Conservation (phyloP, 2,113 vertebrate species). For the Aramus guarauna region DNA sequence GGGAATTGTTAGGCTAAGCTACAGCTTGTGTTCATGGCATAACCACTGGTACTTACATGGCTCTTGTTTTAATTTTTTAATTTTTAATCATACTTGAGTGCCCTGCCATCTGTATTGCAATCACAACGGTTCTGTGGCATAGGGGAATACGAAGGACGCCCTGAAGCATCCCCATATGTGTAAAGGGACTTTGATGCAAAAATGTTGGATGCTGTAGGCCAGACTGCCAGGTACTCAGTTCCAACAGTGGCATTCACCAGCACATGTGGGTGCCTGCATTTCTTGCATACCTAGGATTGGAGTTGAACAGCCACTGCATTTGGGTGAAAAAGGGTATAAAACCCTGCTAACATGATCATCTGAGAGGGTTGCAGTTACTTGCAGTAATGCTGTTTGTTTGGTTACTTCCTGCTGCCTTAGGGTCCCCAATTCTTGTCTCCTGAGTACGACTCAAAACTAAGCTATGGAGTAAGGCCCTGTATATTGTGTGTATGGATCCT, state of each 20-base stretch:
- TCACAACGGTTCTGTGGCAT: not conserved
- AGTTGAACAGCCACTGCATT: not conserved
- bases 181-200: not conserved
- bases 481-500: not conserved
- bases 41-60: not conserved
- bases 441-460: no score
- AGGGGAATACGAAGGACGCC: not conserved
- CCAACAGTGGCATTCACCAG: not conserved
- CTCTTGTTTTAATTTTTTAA: not conserved
- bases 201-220: not conserved
- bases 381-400: not conserved
- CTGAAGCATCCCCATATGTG: not conserved
- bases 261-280: not conserved
- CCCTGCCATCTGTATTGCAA: not conserved
- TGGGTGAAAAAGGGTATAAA: not conserved
- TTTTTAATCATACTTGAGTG: no score
- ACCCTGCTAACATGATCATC: not conserved
- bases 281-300: not conserved
- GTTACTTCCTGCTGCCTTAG: not conserved
- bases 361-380: not conserved
- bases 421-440: not conserved
- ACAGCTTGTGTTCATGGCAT: not conserved
- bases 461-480: no score
- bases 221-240: not conserved
- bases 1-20: not conserved